Base-by-base conservation (phyloP, 1,140 invertebrate genomes). In the Bombus soroeensis region DNA sequence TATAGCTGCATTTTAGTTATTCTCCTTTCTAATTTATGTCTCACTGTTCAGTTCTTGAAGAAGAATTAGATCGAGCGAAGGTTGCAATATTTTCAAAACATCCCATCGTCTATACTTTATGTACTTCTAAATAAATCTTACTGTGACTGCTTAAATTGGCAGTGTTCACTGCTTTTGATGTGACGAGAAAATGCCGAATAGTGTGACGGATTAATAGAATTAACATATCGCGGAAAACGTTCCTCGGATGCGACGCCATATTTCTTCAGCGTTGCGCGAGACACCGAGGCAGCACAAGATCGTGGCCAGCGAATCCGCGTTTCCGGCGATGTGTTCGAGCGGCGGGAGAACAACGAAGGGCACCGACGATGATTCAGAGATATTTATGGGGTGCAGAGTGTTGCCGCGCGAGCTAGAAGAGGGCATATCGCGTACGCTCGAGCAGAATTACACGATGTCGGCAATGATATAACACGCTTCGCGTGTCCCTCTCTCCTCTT, bases 381-480 rank as follows among this genome's bases (percentile, higher is more conserved):
- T 93, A 94, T 94, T 94, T 94, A 93, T 93, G 91, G 91, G 89
- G 92, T 92, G 91, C 86, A 76, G 91, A 91, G 92, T 86, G 90
- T 90, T 86, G 70, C 91, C 82, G 89, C 43, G 82, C 85, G 88
- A 83, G 86, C 53, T 57, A 72, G 75, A 73, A 68, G 86, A 85
- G 84, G 80, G 83, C 81, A 62, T 72, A 91, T 88, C 86, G 76
- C 85, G 73, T 85, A 86, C 57, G 90, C 81, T 90, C 88, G 90
- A 89, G 91, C 91, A 92, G 93, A 93, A 93, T 93, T 93, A 92
- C 92, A 93, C 89, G 88, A 93, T 91, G 89, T 92, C 89, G 91
- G 79, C 87, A 76, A 82, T 92, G 92, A 92, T 92, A 93, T 91
- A 92, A 92, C 92, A 87, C 86, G 84, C 78, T 70, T 77, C 18